phyloP scores from a whole-genome alignment of 2,888 invertebrate species.

The Stomorhina lunata region DNA sequence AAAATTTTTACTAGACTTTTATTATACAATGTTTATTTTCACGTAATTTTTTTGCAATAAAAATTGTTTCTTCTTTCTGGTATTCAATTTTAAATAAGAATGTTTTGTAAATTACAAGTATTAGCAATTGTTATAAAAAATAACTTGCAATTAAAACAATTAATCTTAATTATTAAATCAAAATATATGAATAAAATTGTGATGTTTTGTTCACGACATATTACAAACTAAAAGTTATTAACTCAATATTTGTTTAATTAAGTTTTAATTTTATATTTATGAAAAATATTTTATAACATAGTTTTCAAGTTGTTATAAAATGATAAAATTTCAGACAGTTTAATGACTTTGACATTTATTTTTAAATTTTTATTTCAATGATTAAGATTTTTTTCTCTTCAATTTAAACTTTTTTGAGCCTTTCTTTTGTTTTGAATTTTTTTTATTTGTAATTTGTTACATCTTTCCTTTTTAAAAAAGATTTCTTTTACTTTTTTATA shows the following conservation, averaged over 20 bases:
- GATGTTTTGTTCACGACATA: too few relatives aligned
- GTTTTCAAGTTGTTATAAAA: neutral
- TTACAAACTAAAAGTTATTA: neutral
- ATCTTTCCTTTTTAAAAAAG: constrained; percentile 1
- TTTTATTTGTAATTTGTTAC: neutral
- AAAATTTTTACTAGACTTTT: neutral
- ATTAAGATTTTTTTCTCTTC: constrained; percentile 25
- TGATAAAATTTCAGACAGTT: constrained; percentile 9
- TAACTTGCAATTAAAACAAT: neutral
- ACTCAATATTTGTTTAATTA: neutral
- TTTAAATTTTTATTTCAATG: constrained; percentile 18
- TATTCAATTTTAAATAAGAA: neutral
- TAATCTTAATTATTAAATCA: constrained; percentile 37
- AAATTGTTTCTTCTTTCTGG: too few relatives aligned
- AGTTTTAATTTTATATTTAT: neutral
- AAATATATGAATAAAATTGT: too few relatives aligned
- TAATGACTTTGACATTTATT: neutral
- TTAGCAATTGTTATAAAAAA: neutral
- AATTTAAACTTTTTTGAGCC: constrained; percentile 31
- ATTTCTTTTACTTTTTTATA: neutral
- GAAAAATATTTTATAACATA: neutral
- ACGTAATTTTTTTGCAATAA: neutral
- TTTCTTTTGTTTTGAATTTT: constrained; percentile 49
- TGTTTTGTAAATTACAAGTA: constrained; percentile 6
- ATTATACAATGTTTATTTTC: neutral